phyloP scores from a whole-genome alignment of 2,888 invertebrate species.

The Pollenia labialis region DNA sequence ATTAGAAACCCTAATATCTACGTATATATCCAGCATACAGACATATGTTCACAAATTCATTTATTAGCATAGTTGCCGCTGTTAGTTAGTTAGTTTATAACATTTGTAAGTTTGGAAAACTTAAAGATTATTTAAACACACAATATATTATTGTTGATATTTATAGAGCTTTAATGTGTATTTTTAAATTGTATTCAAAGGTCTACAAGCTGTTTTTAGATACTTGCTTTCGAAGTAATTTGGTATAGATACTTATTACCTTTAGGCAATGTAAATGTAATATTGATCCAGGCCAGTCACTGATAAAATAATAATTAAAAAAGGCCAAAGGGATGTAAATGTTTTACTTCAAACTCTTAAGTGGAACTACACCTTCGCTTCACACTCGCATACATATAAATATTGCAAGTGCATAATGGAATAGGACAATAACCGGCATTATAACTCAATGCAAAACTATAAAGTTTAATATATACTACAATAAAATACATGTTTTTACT shows the following conservation, averaged over 20 bases:
- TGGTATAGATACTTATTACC: neutral
- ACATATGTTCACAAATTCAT: conserved; percentile 28
- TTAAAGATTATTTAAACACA: conserved; percentile 29
- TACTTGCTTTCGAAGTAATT: neutral
- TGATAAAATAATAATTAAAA: no score
- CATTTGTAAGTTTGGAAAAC: conserved; percentile 28
- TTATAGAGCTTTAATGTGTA: neutral
- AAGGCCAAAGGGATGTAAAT: no score
- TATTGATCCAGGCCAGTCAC: no score
- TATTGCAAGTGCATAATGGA: no score
- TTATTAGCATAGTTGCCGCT: conserved; percentile 30
- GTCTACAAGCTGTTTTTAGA: conserved; percentile 1
- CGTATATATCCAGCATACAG: neutral
- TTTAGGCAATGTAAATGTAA: neutral
- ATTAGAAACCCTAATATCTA: no score
- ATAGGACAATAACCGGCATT: no score
- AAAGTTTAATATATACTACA: no score
- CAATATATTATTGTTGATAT: neutral
- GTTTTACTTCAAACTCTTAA: no score
- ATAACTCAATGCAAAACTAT: no score
- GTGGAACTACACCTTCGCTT: no score
- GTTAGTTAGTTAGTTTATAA: conserved; percentile 30
- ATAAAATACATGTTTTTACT: no score
- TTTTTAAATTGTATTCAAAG: neutral
- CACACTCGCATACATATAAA: no score